Conservation (phyloP, 2,113 vertebrate species). For the Neodon shergylaensis region DNA sequence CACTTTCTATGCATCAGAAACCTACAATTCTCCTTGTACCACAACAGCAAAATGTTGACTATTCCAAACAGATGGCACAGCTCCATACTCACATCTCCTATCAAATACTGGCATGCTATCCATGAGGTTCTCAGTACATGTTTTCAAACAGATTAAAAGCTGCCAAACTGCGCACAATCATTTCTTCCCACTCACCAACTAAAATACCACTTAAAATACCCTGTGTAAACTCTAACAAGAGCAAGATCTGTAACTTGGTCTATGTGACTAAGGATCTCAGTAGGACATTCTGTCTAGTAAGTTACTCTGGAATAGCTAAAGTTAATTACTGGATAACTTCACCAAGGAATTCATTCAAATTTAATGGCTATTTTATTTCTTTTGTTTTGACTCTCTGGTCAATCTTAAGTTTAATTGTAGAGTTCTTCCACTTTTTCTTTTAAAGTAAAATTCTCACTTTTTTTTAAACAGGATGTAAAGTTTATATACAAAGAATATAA, state of each 20-base stretch:
- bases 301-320: neutral
- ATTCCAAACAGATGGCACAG: neutral
- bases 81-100: neutral
- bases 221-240: neutral
- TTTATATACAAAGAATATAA: constrained; percentile 95
- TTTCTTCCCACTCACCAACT: neutral
- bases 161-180: neutral
- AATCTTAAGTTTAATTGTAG: constrained; percentile 38
- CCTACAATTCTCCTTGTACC: neutral
- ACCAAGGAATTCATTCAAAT: constrained; percentile 52
- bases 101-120: neutral
- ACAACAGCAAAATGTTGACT: constrained; percentile 10
- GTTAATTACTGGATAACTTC: neutral
- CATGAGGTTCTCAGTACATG: neutral
- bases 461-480: constrained; percentile 84
- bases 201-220: neutral
- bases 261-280: neutral
- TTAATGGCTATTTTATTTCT: neutral
- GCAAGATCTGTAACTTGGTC: neutral
- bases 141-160: neutral
- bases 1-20: neutral
- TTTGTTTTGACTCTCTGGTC: constrained; percentile 7
- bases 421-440: neutral
- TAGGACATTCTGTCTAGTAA: neutral
- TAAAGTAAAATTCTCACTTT: constrained; percentile 34